phyloP scores from a whole-genome alignment of 2,888 invertebrate genomes.

The Lasioglossum morio region DNA sequence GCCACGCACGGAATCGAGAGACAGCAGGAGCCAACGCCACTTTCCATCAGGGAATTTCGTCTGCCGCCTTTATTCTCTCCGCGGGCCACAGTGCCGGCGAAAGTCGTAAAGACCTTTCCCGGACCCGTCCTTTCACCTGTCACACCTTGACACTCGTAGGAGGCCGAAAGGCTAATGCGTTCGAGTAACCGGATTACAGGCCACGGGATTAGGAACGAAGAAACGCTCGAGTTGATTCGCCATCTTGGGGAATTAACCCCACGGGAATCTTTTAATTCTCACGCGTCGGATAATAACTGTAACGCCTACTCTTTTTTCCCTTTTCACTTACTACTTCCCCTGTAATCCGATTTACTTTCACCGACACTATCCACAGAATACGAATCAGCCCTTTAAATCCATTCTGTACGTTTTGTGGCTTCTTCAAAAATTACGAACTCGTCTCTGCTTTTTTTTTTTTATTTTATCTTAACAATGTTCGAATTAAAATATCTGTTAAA shows the following conservation, averaged over 20 bases:
- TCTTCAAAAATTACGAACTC: too few relatives aligned
- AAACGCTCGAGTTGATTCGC: slow-evolving; percentile 50
- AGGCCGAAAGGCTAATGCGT: slow-evolving; percentile 63
- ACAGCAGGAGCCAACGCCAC: slow-evolving; percentile 3
- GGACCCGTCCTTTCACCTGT: slow-evolving; percentile 67
- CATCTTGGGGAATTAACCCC: slow-evolving; percentile 25
- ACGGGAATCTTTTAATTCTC: slow-evolving; percentile 36
- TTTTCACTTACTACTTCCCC: neutral
- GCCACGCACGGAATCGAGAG: slow-evolving; percentile 29
- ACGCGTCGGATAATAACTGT: slow-evolving; percentile 13
- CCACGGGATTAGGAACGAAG: slow-evolving; percentile 61
- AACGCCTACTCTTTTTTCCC: neutral
- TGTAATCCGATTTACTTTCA: neutral
- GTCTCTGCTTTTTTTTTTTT: too few relatives aligned
- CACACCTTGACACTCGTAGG: slow-evolving; percentile 67
- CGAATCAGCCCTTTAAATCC: too few relatives aligned
- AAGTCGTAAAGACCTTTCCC: slow-evolving; percentile 58
- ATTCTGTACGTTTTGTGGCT: too few relatives aligned
- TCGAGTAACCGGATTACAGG: slow-evolving; percentile 69
- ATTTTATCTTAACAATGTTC: too few relatives aligned
- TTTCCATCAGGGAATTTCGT: slow-evolving; percentile 48
- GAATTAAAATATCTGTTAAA: too few relatives aligned
- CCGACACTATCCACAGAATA: neutral
- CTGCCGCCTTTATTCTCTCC: slow-evolving; percentile 18
- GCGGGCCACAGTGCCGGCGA: slow-evolving; percentile 46